These are phyloP conservation scores for Heliconius aoede DNA, from an alignment of 2,888 invertebrate species.

Conservation along the genomic window DNA sequence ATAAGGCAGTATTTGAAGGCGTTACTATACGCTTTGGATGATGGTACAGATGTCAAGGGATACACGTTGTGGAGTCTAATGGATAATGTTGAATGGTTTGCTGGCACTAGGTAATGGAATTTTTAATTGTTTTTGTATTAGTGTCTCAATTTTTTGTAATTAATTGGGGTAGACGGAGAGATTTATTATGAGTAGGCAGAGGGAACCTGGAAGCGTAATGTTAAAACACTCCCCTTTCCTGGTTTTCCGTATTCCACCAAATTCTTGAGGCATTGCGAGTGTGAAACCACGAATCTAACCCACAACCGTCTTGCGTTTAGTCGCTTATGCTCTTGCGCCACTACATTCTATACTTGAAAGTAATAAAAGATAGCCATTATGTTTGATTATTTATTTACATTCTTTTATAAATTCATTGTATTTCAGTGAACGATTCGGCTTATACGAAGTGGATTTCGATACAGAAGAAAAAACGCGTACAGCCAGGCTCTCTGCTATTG, in stretches of 20 bases:
- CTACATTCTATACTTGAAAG: no score
- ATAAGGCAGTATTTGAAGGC: conserved; percentile 73
- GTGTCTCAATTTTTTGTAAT: no score
- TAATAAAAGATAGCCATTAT: no score
- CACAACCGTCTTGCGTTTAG: no score
- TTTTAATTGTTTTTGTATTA: conserved; percentile 15
- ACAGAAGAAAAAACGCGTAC: conserved; percentile 84
- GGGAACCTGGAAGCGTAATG: no score
- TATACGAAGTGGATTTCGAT: conserved; percentile 87
- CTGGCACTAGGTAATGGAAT: conserved; percentile 78
- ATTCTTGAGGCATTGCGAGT: neutral
- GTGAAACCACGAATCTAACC: no score
- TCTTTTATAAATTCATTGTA: neutral
- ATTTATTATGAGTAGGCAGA: no score
- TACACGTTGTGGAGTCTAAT: conserved; percentile 86
- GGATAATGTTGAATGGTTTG: conserved; percentile 87
- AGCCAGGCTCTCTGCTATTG: conserved; percentile 85
- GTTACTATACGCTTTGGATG: conserved; percentile 76
- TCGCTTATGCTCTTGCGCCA: no score
- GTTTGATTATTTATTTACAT: neutral
- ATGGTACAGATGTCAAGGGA: conserved; percentile 76
- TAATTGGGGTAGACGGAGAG: no score
- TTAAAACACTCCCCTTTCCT: neutral
- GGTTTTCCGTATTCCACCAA: neutral
- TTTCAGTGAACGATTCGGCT: conserved; percentile 85